phyloP scores from a whole-genome alignment of 2,888 invertebrate genomes.

The Alviniconcha strummeri region DNA sequence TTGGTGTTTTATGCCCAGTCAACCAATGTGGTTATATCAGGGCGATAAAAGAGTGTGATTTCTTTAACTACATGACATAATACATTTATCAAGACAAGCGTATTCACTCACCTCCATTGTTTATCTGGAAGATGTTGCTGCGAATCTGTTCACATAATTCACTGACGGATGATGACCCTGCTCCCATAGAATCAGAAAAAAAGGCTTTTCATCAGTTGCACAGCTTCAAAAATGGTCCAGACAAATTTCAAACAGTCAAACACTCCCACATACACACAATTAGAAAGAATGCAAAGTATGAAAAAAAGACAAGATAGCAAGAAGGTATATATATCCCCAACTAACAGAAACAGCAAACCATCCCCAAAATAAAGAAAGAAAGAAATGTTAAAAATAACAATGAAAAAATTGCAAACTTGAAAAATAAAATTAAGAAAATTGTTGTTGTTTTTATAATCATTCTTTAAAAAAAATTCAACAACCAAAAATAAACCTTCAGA shows the following conservation, averaged over 20 bases:
- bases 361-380: neutral
- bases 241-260: no score
- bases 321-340: neutral
- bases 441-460: neutral
- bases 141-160: slow-evolving; percentile 56
- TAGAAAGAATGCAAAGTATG: no score
- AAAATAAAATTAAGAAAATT: neutral
- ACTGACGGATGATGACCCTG: slow-evolving; percentile 82
- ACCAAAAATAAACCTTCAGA: neutral
- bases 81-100: no score
- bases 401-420: neutral
- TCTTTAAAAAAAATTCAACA: neutral
- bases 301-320: no score
- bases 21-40: no score
- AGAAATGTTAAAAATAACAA: neutral
- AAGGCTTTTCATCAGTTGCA: no score
- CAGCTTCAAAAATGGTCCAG: no score
- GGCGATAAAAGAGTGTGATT: no score
- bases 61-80: no score
- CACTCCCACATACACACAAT: no score
- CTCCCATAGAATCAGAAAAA: no score
- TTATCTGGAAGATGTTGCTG: slow-evolving; percentile 63
- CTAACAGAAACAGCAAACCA: neutral
- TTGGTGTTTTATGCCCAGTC: no score
- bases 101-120: slow-evolving; percentile 60